phyloP scores from a whole-genome alignment of 2,113 vertebrate genomes.

The Corvus moneduloides region DNA sequence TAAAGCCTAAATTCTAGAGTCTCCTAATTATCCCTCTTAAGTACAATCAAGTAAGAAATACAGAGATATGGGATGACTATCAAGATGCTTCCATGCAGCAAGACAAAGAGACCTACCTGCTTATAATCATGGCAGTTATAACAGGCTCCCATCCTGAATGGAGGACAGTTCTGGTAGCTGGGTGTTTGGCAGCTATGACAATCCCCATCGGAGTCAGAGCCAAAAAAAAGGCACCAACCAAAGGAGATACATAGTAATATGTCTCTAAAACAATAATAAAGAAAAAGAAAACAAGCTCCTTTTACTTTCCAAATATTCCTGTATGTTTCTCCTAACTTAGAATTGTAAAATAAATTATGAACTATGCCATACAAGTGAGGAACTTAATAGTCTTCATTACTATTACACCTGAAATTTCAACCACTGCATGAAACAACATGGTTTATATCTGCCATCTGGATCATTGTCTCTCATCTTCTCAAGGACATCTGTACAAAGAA shows the following conservation, averaged over 20 bases:
- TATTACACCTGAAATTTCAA: neutral
- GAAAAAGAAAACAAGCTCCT: neutral
- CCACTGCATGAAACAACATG: neutral
- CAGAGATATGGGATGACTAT: neutral
- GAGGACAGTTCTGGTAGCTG: conserved; percentile 93
- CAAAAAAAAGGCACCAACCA: conserved; percentile 95
- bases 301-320: neutral
- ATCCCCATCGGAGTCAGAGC: conserved; percentile 94
- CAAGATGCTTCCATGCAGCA: neutral
- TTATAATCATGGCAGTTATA: conserved; percentile 98
- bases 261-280: conserved; percentile 74
- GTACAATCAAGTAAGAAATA: neutral
- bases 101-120: conserved; percentile 79
- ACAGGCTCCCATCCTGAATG: conserved; percentile 98
- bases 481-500: neutral
- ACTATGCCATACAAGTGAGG: neutral
- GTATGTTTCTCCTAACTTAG: neutral
- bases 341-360: neutral
- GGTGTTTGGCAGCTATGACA: conserved; percentile 93
- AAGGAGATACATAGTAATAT: conserved; percentile 86
- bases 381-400: neutral
- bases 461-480: neutral
- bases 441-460: neutral
- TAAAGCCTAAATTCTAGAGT: neutral
- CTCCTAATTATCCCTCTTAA: neutral